Conservation (phyloP, 37 sponge, comb jelly and placozoan genomes). For the Bolinopsis microptera region DNA sequence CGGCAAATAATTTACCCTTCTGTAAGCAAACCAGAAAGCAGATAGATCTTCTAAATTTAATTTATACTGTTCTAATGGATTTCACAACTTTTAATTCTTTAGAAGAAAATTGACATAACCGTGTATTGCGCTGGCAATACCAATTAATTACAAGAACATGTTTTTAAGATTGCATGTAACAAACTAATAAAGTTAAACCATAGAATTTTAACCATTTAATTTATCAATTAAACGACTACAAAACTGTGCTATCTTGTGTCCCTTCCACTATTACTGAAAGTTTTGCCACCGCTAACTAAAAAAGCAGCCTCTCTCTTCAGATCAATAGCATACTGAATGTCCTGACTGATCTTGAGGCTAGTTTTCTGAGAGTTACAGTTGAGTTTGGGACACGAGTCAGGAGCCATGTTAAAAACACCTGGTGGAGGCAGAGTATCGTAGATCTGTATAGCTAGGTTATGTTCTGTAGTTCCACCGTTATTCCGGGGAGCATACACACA, state of each 20-base stretch:
- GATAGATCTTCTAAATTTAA: too few species aligned
- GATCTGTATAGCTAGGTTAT: background rate
- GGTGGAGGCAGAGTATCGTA: background rate
- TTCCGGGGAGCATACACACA: background rate
- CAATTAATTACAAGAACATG: too few species aligned
- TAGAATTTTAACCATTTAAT: too few species aligned
- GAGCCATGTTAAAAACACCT: background rate
- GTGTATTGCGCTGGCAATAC: too few species aligned
- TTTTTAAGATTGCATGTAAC: too few species aligned
- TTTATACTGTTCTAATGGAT: too few species aligned
- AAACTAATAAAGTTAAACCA: too few species aligned
- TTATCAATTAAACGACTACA: too few species aligned
- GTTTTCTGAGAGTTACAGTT: background rate
- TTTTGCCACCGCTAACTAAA: background rate
- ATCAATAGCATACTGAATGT: conserved; percentile 49
- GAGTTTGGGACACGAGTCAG: background rate
- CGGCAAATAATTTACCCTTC: too few species aligned
- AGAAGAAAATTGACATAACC: too few species aligned
- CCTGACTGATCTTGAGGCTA: conserved; percentile 24
- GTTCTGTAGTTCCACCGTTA: background rate
- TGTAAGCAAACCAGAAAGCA: too few species aligned
- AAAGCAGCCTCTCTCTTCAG: background rate
- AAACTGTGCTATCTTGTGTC: background rate
- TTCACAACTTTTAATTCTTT: too few species aligned
- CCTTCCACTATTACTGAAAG: background rate